These are phyloP conservation scores for Laticauda laticaudata DNA, from an alignment of 2,113 vertebrate species.

Conservation along the genomic window DNA sequence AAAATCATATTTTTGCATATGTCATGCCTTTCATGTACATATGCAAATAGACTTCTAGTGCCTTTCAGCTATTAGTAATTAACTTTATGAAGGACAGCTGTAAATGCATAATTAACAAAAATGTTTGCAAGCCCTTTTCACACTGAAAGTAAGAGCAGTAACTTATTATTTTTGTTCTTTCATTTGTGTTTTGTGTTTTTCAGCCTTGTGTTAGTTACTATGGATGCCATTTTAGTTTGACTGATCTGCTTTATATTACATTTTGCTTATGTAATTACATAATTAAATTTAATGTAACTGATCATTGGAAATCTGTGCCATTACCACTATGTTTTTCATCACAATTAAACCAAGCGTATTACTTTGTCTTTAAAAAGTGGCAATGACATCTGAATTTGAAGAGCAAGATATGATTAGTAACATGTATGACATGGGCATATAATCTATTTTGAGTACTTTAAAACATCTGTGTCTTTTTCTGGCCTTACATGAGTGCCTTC, in stretches of 20 bases:
- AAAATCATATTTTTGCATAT: constrained; percentile 98
- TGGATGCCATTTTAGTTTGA: constrained; percentile 65
- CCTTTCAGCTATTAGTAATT: constrained; percentile 99
- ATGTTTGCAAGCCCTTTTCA: constrained; percentile 92
- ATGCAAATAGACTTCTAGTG: constrained; percentile 91
- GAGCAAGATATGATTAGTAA: neutral
- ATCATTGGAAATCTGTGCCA: neutral
- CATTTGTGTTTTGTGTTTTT: neutral
- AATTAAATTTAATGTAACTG: constrained; percentile 58
- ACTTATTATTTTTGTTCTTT: constrained; percentile 40
- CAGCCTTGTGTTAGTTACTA: constrained; percentile 48
- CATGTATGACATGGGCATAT: neutral
- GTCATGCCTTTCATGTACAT: constrained; percentile 93
- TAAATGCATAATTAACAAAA: constrained; percentile 99
- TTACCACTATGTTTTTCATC: neutral
- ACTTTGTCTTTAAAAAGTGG: constrained; percentile 21
- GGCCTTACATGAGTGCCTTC: neutral
- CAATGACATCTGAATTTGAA: neutral
- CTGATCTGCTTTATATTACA: constrained; percentile 60
- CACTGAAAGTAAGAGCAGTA: constrained; percentile 80
- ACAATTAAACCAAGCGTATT: constrained; percentile 46
- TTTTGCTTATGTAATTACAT: constrained; percentile 58
- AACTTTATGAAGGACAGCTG: constrained; percentile 99
- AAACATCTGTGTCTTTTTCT: neutral
- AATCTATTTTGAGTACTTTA: neutral